These are phyloP conservation scores for Chaetodon trifascialis DNA, from an alignment of 2,113 vertebrate species.

Conservation along the genomic window DNA sequence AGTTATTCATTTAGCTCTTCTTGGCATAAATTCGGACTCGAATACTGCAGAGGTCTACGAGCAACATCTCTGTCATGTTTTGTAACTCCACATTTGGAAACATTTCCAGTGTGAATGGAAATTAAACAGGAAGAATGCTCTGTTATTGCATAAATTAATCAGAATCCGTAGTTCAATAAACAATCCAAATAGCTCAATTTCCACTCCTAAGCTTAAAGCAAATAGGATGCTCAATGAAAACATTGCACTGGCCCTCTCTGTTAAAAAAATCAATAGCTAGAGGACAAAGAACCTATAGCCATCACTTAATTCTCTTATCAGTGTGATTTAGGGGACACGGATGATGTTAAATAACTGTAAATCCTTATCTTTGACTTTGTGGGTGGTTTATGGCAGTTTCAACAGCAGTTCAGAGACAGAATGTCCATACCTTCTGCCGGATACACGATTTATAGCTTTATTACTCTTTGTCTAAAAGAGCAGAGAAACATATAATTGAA, in stretches of 20 bases:
- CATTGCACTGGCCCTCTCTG: constrained; percentile 61
- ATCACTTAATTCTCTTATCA: constrained; percentile 83
- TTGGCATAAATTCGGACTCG: constrained; percentile 1
- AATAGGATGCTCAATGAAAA: constrained; percentile 79
- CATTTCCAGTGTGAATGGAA: constrained; percentile 20
- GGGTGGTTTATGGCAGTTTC: constrained; percentile 84
- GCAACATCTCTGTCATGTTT: constrained; percentile 1
- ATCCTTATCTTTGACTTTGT: constrained; percentile 85
- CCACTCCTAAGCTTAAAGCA: constrained; percentile 65
- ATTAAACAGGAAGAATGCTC: constrained; percentile 28
- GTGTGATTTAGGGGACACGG: constrained; percentile 77
- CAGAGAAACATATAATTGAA: constrained; percentile 83
- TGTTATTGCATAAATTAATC: constrained; percentile 54
- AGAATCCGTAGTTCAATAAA: constrained; percentile 54
- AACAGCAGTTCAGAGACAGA: constrained; percentile 82
- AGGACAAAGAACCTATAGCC: constrained; percentile 81
- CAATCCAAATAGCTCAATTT: constrained; percentile 62
- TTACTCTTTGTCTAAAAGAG: constrained; percentile 86
- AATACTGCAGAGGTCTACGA: neutral
- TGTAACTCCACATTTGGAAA: constrained; percentile 9
- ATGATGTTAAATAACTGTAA: constrained; percentile 86
- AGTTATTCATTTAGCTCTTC: constrained; percentile 1
- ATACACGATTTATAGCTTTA: constrained; percentile 83
- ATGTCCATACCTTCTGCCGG: constrained; percentile 79
- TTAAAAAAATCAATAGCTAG: constrained; percentile 81